A percentile compares a stretch with the other conserved stretches of the same genome.
phyloP scores from a whole-genome alignment of 2,113 vertebrate species.

The Corythoichthys intestinalis region DNA sequence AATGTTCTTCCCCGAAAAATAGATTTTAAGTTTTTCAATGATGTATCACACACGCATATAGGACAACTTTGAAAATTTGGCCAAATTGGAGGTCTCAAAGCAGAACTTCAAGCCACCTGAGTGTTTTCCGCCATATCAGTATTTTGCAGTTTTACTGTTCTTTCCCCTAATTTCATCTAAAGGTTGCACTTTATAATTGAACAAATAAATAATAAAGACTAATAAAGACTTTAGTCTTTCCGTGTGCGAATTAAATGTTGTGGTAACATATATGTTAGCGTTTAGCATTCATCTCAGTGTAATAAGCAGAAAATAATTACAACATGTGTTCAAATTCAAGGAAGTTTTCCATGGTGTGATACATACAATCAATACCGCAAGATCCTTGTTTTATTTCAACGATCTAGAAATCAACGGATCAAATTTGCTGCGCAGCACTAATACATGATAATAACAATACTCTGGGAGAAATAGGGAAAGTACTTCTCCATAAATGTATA shows the following conservation, averaged over 20 bases:
- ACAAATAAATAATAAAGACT: no score
- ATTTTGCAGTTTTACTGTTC: no score
- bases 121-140: no score
- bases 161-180: no score
- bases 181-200: no score
- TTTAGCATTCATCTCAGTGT: neutral
- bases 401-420: neutral
- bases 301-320: neutral
- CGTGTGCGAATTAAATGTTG: neutral
- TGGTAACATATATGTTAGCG: neutral
- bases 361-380: constrained; percentile 10
- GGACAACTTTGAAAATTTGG: no score
- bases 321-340: constrained; percentile 11
- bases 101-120: no score
- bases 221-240: neutral
- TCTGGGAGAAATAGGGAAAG: neutral
- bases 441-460: constrained; percentile 10
- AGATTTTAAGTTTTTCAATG: no score
- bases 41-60: no score
- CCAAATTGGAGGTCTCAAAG: no score
- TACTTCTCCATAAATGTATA: neutral
- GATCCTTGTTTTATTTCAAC: constrained; percentile 1
- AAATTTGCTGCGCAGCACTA: constrained; percentile 8
- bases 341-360: constrained; percentile 12
- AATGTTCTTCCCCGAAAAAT: no score